phyloP scores from a whole-genome alignment of 1,140 invertebrate genomes.

The Sinonovacula constricta region DNA sequence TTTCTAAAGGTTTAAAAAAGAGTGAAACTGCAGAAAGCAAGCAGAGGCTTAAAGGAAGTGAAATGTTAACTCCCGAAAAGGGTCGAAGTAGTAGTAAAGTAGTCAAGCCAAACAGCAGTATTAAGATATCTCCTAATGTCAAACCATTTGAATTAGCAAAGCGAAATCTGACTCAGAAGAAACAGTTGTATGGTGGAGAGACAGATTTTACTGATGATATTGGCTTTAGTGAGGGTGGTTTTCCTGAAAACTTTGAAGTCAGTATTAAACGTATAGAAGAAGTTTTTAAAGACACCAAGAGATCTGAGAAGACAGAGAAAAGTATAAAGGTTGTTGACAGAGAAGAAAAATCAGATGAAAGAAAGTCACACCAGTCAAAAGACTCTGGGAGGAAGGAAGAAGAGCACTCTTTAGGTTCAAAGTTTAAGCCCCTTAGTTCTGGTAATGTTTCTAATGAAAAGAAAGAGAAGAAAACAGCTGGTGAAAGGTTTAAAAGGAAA shows the following conservation, averaged over 20 bases:
- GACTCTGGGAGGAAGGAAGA: too few species aligned
- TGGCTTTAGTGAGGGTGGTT: slow-evolving; percentile 36
- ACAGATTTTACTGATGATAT: slow-evolving; percentile 37
- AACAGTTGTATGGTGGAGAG: slow-evolving; percentile 39
- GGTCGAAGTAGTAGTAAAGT: too few species aligned
- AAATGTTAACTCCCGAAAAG: too few species aligned
- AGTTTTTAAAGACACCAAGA: slow-evolving; percentile 33
- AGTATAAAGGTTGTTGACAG: neutral
- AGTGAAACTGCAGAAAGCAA: too few species aligned
- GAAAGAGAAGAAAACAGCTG: slow-evolving; percentile 26
- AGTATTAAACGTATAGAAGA: slow-evolving; percentile 43
- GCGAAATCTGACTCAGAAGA: slow-evolving; percentile 31
- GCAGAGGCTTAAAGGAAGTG: too few species aligned
- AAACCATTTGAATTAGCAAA: slow-evolving; percentile 42
- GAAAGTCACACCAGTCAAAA: neutral
- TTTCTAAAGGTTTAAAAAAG: too few species aligned
- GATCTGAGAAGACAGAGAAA: neutral
- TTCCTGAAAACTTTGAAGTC: slow-evolving; percentile 40
- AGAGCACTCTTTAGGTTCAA: slow-evolving; percentile 8
- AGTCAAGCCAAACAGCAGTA: too few species aligned
- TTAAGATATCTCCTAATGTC: slow-evolving; percentile 1
- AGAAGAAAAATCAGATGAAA: neutral
- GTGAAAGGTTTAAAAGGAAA: slow-evolving; percentile 50
- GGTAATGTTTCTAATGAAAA: slow-evolving; percentile 80
- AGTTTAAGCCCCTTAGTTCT: slow-evolving; percentile 32